These are phyloP conservation scores for Thomomys bottae DNA, from an alignment of 2,113 vertebrate genomes.

Conservation along the genomic window DNA sequence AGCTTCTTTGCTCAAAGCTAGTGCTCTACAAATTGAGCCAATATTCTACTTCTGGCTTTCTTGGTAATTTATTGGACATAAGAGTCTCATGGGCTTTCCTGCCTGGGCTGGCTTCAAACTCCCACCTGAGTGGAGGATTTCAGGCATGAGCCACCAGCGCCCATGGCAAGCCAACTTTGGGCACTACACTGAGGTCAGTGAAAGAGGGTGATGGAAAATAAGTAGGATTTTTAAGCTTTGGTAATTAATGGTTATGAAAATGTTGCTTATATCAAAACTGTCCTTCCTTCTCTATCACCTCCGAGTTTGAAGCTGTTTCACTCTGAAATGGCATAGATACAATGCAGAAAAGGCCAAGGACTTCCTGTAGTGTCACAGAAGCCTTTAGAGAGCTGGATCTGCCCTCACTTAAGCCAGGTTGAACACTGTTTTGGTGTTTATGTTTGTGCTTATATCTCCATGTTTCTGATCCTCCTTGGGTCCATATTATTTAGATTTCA, in stretches of 20 bases:
- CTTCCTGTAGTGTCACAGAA: neutral
- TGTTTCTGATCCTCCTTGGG: neutral
- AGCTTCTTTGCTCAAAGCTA: too few relatives aligned
- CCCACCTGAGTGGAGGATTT: too few relatives aligned
- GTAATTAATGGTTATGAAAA: constrained; percentile 19
- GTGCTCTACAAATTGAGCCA: too few relatives aligned
- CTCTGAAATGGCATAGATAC: neutral
- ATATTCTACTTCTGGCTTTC: too few relatives aligned
- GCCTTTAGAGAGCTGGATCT: neutral
- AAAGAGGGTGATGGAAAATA: neutral
- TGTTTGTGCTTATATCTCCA: neutral
- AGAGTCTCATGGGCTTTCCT: too few relatives aligned
- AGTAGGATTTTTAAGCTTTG: neutral
- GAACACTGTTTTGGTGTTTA: neutral
- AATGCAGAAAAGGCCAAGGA: neutral
- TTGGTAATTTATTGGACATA: too few relatives aligned
- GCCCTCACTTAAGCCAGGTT: neutral
- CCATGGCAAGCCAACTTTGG: neutral
- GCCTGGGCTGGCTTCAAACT: too few relatives aligned
- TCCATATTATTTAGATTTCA: neutral
- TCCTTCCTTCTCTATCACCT: neutral
- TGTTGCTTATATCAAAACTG: neutral
- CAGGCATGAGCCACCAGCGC: too few relatives aligned
- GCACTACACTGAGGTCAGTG: neutral
- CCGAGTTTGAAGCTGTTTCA: neutral